Evolutionary conservation across 2,888 invertebrate species (phyloP), one percentile per base, ranked within the genome.

Genomic region (Spisula solida): DNA sequence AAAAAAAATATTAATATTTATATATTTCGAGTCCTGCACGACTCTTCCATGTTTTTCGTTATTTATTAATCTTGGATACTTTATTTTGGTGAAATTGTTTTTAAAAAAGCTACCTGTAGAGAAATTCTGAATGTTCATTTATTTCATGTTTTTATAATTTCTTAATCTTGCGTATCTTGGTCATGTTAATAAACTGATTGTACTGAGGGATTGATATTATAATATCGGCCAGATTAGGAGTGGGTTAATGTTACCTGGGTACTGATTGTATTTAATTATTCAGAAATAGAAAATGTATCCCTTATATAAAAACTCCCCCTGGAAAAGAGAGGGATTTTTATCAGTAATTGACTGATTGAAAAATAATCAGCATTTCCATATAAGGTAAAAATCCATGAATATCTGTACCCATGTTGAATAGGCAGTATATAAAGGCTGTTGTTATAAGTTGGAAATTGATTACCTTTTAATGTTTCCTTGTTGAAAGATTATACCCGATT

Each of bases 401-500:
- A 75, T 75, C 41, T 86, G 56, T 86, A 86, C 86, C 86, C 82
- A 56, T 18, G 55, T 82, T 75, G 87, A 88, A 55, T 75, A 88
- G 66, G 70, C 81, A 41, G 70, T 41, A 48, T 47, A 75, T 81
- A 85, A 88, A 81, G 56, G 34, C 70, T n/a, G n/a, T 78, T 81
- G 86, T 86, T 82, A 87, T 79, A 47, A 56, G 56, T 87, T 85
- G 51, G 47, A 86, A 81, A 91, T 88, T 88, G 90, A 90, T 91
- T 88, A 91, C 85, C 81, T 66, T 88, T 91, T 91, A 91, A 90
- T 91, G 86, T 86, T 80, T 87, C 60, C 34, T 55, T 66, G 41
- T 66, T 25, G 88, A 75, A 66, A 70, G 75, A 90, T 91, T 91
- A 91, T 91, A 91, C 91, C 91, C 91, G 91, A 89, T 91, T 91